Conservation (phyloP, 2,113 vertebrate species). For the Megaleporinus macrocephalus region DNA sequence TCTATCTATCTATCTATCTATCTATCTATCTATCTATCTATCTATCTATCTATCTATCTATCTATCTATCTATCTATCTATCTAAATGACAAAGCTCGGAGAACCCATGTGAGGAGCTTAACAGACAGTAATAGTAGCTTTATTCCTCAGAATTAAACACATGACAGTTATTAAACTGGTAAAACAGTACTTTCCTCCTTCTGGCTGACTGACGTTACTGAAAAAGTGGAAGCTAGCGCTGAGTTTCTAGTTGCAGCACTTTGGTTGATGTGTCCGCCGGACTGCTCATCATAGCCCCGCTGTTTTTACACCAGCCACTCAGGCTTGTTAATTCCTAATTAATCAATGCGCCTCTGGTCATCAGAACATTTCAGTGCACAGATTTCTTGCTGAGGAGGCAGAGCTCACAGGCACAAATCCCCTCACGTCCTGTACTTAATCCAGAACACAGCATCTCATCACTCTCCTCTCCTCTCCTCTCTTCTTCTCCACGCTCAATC, state of each 20-base stretch:
- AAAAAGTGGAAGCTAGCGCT: not conserved
- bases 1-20: no score
- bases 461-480: slow-evolving; percentile 18
- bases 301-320: slow-evolving; percentile 18
- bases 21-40: no score
- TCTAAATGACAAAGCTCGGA: no score
- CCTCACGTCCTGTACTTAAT: slow-evolving; percentile 5
- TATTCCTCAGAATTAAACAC: no score
- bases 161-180: not conserved
- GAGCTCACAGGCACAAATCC: slow-evolving; percentile 13
- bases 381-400: slow-evolving; percentile 35
- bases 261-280: not conserved
- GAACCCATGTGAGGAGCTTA: no score
- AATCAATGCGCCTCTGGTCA: slow-evolving; percentile 43
- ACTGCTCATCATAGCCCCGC: slow-evolving; percentile 1
- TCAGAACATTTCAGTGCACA: slow-evolving; percentile 30
- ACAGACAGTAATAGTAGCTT: no score
- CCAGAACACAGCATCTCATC: slow-evolving; percentile 13
- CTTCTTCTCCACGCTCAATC: slow-evolving; percentile 17
- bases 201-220: no score
- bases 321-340: slow-evolving; percentile 31
- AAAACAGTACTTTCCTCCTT: not conserved
- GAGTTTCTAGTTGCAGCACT: not conserved
- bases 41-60: no score
- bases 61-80: no score